phyloP scores from a whole-genome alignment of 2,797 vertebrate species.

The Aselliscus stoliczkanus region DNA sequence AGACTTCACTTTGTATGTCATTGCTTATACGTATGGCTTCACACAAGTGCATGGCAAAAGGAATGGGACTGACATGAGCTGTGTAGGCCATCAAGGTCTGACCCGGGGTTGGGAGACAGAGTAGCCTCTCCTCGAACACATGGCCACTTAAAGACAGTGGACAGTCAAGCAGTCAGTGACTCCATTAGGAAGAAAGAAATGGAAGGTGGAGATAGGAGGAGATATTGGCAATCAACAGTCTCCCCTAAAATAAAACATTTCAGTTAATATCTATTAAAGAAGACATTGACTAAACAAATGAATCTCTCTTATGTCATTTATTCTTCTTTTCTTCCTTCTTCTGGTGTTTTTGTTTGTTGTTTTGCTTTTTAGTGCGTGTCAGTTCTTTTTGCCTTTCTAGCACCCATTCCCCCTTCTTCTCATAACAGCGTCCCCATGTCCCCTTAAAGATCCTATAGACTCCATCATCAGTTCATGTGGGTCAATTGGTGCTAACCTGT shows the following conservation, averaged over 20 bases:
- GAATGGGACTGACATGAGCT: not conserved
- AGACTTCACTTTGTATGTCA: not conserved
- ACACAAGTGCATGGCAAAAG: not conserved
- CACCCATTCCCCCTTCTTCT: not conserved
- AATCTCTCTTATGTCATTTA: not conserved
- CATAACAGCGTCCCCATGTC: not conserved
- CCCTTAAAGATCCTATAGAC: not conserved
- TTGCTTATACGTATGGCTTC: not conserved
- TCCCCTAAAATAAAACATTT: not conserved
- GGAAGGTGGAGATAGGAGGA: not conserved
- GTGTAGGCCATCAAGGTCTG: not conserved
- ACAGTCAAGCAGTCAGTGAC: not conserved
- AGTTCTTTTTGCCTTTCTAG: not conserved
- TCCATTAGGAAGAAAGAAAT: not conserved
- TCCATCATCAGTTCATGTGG: not conserved
- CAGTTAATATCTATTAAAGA: not conserved
- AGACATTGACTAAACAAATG: not conserved
- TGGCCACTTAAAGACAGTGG: rapidly evolving
- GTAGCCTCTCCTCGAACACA: not conserved
- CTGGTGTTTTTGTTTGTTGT: not conserved
- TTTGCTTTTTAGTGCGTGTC: not conserved
- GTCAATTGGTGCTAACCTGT: not conserved
- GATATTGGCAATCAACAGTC: rapidly evolving
- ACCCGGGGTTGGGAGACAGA: not conserved
- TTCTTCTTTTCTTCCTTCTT: not conserved